These are phyloP conservation scores for Plebejus argus DNA, from an alignment of 2,888 invertebrate genomes.

Conservation along the genomic window DNA sequence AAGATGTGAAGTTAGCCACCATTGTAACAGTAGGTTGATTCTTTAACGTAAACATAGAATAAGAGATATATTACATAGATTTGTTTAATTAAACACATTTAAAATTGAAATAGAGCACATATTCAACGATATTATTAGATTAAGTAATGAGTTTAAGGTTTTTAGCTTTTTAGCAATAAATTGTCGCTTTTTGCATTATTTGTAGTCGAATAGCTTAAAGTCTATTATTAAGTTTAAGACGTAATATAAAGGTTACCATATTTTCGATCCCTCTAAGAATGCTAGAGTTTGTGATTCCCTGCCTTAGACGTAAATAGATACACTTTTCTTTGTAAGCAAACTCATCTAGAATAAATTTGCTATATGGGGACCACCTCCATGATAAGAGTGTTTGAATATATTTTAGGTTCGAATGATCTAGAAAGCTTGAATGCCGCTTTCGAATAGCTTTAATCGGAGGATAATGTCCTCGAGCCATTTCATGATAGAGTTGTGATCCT, in stretches of 20 bases:
- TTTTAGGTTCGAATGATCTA: slow-evolving; percentile 52
- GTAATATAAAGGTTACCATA: slow-evolving; percentile 56
- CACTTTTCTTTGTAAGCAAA: slow-evolving; percentile 55
- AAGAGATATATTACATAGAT: slow-evolving; percentile 35
- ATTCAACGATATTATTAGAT: slow-evolving; percentile 61
- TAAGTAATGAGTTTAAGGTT: slow-evolving; percentile 45
- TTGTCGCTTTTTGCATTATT: slow-evolving; percentile 71
- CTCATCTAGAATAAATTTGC: slow-evolving; percentile 50
- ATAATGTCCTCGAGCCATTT: slow-evolving; percentile 54
- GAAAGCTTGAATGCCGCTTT: slow-evolving; percentile 64
- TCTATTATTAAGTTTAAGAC: slow-evolving; percentile 58
- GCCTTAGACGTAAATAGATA: slow-evolving; percentile 63
- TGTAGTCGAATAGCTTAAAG: slow-evolving; percentile 64
- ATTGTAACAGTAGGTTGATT: slow-evolving; percentile 41
- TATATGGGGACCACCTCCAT: slow-evolving; percentile 76
- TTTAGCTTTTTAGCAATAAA: slow-evolving; percentile 76
- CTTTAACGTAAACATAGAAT: slow-evolving; percentile 28
- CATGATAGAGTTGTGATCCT: slow-evolving; percentile 66
- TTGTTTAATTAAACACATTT: slow-evolving; percentile 45
- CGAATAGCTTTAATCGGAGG: slow-evolving; percentile 59
- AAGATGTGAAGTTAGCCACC: slow-evolving; percentile 52
- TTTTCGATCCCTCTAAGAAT: slow-evolving; percentile 56
- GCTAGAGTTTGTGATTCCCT: slow-evolving; percentile 69
- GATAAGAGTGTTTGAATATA: slow-evolving; percentile 65
- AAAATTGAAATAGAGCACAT: slow-evolving; percentile 57